A percentile compares a stretch with the other conserved stretches of the same genome.
phyloP scores from a whole-genome alignment of 2,888 invertebrate species.

The Cataglyphis rosenhaueri region DNA sequence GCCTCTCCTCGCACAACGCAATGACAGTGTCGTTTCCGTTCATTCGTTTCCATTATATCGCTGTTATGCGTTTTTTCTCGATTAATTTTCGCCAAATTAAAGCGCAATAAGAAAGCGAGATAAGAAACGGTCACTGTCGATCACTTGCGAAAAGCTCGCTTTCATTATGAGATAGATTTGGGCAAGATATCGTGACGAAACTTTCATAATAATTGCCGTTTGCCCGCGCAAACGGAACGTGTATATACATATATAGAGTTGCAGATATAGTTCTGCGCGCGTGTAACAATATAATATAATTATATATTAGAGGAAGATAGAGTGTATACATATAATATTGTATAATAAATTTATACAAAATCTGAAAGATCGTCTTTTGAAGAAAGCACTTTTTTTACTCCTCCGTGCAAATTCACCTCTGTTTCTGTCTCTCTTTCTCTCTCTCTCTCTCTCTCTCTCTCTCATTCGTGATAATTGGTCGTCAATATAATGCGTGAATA shows the following conservation, averaged over 20 bases:
- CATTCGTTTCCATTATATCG: not conserved
- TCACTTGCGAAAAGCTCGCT: conserved; percentile 44
- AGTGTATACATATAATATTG: conserved; percentile 56
- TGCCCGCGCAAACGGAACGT: conserved; percentile 47
- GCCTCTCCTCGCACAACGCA: not conserved
- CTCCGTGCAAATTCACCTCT: not conserved
- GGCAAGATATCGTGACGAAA: conserved; percentile 56
- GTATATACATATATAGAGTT: conserved; percentile 44
- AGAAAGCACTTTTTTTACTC: conserved; percentile 36
- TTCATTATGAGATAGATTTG: conserved; percentile 50
- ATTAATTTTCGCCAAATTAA: not conserved
- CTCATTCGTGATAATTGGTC: conserved; percentile 43
- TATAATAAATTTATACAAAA: conserved; percentile 57
- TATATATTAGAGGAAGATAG: conserved; percentile 57
- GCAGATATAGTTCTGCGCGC: conserved; percentile 48
- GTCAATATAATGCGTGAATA: conserved; percentile 39
- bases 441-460: not conserved
- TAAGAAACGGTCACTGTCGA: conserved; percentile 12
- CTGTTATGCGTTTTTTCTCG: not conserved
- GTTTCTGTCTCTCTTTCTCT: not conserved
- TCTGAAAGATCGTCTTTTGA: conserved; percentile 49
- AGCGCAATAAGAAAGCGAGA: not conserved
- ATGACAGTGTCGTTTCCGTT: conserved; percentile 22
- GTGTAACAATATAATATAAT: conserved; percentile 63
- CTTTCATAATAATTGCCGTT: conserved; percentile 56